phyloP scores from a whole-genome alignment of 2,888 invertebrate species.

The Pandemis cinnamomeana region DNA sequence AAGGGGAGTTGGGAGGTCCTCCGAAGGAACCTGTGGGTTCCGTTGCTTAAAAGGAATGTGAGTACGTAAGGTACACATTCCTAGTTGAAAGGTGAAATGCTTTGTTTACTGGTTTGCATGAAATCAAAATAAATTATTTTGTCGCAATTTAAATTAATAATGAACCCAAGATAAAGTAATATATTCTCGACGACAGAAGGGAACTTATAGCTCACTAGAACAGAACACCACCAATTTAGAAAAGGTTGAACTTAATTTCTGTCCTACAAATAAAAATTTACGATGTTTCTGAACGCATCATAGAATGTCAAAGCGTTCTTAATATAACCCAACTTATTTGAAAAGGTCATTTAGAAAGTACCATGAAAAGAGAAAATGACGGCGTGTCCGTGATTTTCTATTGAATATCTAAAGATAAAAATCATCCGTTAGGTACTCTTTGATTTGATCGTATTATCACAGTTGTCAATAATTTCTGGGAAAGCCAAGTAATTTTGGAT shows the following conservation, averaged over 20 bases:
- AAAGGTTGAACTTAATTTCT: not conserved
- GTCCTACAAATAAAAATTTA: not conserved
- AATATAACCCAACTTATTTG: constrained; percentile 25
- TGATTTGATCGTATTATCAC: constrained; percentile 12
- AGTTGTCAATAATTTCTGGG: constrained; percentile 34
- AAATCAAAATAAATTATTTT: too few species aligned
- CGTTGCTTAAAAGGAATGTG: too few species aligned
- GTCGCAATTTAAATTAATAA: too few species aligned
- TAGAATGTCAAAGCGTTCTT: constrained; percentile 34
- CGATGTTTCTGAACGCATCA: constrained; percentile 20
- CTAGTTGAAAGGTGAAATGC: too few species aligned
- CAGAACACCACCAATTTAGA: too few species aligned
- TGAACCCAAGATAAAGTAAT: too few species aligned
- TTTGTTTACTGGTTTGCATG: too few species aligned
- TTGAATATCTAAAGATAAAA: not conserved
- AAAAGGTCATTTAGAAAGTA: not conserved
- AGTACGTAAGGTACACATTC: too few species aligned
- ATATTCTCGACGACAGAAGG: too few species aligned
- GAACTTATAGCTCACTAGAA: too few species aligned
- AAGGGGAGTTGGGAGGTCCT: too few species aligned
- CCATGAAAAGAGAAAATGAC: constrained; percentile 12
- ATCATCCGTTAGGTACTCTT: constrained; percentile 13
- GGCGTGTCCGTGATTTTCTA: not conserved
- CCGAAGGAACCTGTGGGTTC: too few species aligned
- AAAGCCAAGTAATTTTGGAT: constrained; percentile 27